Evolutionary conservation across 2,113 vertebrate genomes (phyloP).

Genomic region (Pomatorhinus ruficollis): DNA sequence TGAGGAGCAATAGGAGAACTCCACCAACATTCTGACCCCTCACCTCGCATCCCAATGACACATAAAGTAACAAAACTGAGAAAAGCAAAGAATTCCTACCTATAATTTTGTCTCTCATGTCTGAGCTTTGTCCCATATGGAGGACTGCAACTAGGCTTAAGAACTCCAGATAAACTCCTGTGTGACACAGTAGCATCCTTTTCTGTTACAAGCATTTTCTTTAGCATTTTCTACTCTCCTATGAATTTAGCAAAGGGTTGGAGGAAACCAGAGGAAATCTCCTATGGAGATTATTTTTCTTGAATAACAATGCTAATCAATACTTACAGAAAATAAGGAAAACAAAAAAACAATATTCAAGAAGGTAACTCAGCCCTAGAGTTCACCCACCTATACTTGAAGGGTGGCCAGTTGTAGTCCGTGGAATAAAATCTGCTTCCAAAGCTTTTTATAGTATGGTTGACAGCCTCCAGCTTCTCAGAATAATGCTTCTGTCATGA

Average conservation of each 20-base stretch:
- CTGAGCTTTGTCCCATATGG: neutral
- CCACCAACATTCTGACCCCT: neutral
- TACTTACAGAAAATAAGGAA: neutral
- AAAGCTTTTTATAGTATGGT: neutral
- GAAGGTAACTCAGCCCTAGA: neutral
- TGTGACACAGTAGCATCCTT: neutral
- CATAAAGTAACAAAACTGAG: neutral
- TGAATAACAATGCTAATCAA: neutral
- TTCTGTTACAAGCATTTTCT: neutral
- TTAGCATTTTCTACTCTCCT: neutral
- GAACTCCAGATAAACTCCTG: neutral
- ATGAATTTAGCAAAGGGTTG: neutral
- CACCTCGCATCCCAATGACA: fast-evolving
- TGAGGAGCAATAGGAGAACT: neutral
- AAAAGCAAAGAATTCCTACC: neutral
- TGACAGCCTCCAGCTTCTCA: neutral
- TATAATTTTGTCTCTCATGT: neutral
- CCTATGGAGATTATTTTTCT: neutral
- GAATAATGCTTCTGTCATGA: neutral
- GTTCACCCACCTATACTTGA: neutral
- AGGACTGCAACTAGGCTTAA: neutral
- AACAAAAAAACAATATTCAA: neutral
- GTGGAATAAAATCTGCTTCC: neutral
- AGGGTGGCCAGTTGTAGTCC: neutral
- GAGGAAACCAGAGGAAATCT: neutral